These are phyloP conservation scores for Syrista parreyssii DNA, from an alignment of 2,888 invertebrate genomes.

Conservation along the genomic window DNA sequence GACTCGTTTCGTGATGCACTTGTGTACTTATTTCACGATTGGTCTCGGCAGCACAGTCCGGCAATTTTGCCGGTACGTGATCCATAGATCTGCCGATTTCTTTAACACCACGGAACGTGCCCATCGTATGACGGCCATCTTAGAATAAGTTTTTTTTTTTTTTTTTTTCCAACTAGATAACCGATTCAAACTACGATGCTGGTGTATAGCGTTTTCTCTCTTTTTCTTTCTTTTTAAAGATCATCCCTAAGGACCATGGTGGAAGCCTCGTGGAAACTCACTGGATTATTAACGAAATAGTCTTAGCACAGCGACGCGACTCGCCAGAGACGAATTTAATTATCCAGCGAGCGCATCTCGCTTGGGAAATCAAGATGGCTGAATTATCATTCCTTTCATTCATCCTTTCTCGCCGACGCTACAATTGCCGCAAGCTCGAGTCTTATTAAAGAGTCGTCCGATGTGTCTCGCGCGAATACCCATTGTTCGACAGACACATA, in stretches of 20 bases:
- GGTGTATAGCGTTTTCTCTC: neutral
- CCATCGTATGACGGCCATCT: neutral
- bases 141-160: neutral
- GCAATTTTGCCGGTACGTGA: conserved; percentile 57
- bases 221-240: neutral
- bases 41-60: conserved; percentile 35
- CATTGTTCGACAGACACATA: neutral
- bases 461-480: neutral
- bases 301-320: neutral
- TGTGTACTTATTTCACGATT: conserved; percentile 54
- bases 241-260: neutral
- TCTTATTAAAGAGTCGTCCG: neutral
- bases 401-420: neutral
- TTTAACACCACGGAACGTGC: neutral
- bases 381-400: neutral
- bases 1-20: conserved; percentile 10
- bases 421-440: neutral
- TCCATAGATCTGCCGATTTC: conserved; percentile 43
- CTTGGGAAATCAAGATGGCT: neutral
- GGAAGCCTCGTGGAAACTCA: neutral
- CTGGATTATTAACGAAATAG: neutral
- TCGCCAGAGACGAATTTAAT: neutral
- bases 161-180: neutral
- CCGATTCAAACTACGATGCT: neutral
- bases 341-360: neutral